These are phyloP conservation scores for Diglossa cyanea DNA, from an alignment of 2,797 vertebrate species.

Conservation along the genomic window DNA sequence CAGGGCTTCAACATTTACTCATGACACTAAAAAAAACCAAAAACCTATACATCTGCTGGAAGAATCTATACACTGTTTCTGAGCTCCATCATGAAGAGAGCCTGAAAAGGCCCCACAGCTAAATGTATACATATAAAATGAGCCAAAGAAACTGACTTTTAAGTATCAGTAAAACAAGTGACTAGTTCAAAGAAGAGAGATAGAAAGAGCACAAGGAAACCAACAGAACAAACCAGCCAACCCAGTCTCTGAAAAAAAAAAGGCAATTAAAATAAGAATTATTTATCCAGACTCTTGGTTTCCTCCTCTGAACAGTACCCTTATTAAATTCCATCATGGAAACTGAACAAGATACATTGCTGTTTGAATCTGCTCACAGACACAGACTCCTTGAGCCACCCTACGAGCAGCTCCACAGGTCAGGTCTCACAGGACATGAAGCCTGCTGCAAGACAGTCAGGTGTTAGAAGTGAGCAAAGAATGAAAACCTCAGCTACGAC, in stretches of 20 bases:
- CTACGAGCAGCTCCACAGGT: not conserved
- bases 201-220: not conserved
- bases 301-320: not conserved
- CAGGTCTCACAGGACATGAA: not conserved
- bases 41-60: not conserved
- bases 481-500: not conserved
- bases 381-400: not conserved
- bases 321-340: not conserved
- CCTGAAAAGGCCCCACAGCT: not conserved
- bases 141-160: not conserved
- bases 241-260: not conserved
- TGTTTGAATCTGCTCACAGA: not conserved
- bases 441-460: not conserved
- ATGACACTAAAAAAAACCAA: rapidly evolving
- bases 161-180: not conserved
- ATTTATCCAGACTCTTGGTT: not conserved
- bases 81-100: not conserved
- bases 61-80: not conserved
- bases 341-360: not conserved
- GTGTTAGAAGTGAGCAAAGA: not conserved
- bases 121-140: not conserved
- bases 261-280: not conserved
- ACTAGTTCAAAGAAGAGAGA: not conserved
- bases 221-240: not conserved
- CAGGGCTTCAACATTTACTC: not conserved